These are phyloP conservation scores for Oedothorax gibbosus DNA, from an alignment of 1,140 invertebrate species.

Conservation along the genomic window DNA sequence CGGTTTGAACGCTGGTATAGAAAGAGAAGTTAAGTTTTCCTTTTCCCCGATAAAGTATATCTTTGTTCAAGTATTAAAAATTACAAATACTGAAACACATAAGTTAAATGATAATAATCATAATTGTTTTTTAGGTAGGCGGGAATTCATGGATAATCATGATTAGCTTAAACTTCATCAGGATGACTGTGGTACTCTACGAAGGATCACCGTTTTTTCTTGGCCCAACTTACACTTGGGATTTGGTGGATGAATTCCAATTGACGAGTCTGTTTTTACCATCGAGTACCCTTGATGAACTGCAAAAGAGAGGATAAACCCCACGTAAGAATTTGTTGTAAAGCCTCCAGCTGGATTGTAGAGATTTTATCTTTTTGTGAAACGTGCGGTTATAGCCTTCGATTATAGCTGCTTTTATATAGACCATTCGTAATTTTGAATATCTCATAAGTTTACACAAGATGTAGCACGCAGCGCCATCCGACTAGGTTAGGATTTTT, in stretches of 20 bases:
- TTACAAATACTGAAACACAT: neutral
- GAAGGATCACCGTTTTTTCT: slow-evolving; percentile 16
- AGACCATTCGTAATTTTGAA: too few relatives aligned
- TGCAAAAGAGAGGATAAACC: slow-evolving; percentile 4
- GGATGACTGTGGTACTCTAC: neutral
- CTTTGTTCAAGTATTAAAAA: too few relatives aligned
- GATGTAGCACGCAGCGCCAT: too few relatives aligned
- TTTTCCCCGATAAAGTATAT: too few relatives aligned
- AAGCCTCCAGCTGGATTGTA: too few relatives aligned
- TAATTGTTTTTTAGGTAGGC: neutral
- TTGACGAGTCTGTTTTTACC: neutral
- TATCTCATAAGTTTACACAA: too few relatives aligned
- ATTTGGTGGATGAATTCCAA: slow-evolving; percentile 28
- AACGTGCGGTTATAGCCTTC: too few relatives aligned
- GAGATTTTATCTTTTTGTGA: too few relatives aligned
- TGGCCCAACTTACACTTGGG: slow-evolving; percentile 17
- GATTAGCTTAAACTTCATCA: neutral
- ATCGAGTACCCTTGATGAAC: neutral
- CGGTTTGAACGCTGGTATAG: too few relatives aligned
- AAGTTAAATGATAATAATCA: neutral
- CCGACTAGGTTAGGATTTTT: too few relatives aligned
- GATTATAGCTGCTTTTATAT: too few relatives aligned
- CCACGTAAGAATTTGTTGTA: slow-evolving; percentile 4
- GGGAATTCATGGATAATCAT: slow-evolving; percentile 6
- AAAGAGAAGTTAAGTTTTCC: too few relatives aligned